Evolutionary conservation across 2,888 invertebrate species (phyloP).

Genomic region (Tinea trinotella): DNA sequence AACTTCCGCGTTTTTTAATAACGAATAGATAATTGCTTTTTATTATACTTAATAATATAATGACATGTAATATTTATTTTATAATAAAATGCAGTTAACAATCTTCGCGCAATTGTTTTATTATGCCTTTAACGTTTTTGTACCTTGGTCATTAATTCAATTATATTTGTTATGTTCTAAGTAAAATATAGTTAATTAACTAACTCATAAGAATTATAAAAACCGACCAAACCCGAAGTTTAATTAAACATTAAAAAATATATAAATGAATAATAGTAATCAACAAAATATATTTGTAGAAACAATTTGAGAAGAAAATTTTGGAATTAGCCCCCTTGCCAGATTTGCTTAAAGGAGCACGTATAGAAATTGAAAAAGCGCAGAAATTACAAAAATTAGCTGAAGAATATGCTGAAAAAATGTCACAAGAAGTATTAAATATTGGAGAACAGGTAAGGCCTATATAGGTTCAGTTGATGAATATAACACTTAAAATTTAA

Average conservation of each 20-base stretch:
- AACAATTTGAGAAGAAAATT: slow-evolving; percentile 60
- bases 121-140: neutral
- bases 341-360: slow-evolving; percentile 52
- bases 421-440: slow-evolving; percentile 44
- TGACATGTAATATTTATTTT: slow-evolving; percentile 6
- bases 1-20: slow-evolving; percentile 8
- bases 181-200: neutral
- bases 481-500: too few species aligned
- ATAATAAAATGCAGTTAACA: slow-evolving; percentile 1
- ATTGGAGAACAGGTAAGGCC: slow-evolving; percentile 52
- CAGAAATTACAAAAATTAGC: slow-evolving; percentile 51
- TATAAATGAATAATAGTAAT: too few species aligned
- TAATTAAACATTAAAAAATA: too few species aligned
- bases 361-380: slow-evolving; percentile 56
- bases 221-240: neutral
- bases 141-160: neutral
- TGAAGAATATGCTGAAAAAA: slow-evolving; percentile 47
- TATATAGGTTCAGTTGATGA: too few species aligned
- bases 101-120: slow-evolving; percentile 5
- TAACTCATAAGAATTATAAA: neutral
- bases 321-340: slow-evolving; percentile 55
- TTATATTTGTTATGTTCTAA: neutral
- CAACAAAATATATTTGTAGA: slow-evolving; percentile 29
- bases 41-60: slow-evolving; percentile 6
- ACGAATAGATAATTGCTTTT: slow-evolving; percentile 5